Evolutionary conservation across 2,888 invertebrate species (phyloP), one percentile per base, ranked within the genome.

Genomic region (Zaprionus obscuricornis): DNA sequence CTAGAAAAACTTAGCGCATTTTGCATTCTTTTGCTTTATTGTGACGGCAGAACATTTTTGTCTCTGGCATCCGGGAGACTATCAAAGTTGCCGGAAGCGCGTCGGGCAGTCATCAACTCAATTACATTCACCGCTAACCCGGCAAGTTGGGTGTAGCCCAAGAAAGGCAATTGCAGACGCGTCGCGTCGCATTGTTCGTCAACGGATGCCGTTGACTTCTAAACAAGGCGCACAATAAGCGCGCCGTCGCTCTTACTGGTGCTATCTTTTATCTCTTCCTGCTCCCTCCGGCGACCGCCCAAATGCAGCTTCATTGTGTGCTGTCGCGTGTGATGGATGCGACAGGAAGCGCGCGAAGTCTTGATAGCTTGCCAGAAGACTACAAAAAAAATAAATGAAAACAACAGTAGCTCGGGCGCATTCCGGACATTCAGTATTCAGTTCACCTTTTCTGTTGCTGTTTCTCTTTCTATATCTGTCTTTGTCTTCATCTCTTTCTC

Each of bases 61-160:
- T 67, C 67, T 36, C 62, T 47, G 39, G 55, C 71, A 67, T 84
- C 85, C 85, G 77, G n/a, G 74, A 51, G 77, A 74, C 77, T 67
- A 66, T 74, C 71, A 83, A 70, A 70, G 73, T 66, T 71, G 69
- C 66, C 85, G 74, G 79, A 84, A 74, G 65, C 85, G 67, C 63
- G 68, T 59, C 72, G 75, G 74, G 67, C 63, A 74, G 77, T 65
- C 78, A 72, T 77, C 85, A 81, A 79, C 85, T 81, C 81, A 77
- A 84, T 84, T 79, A 84, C 71, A 65, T 76, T 75, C 60, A 54
- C 62, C 49, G 64, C 71, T 60, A 56, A 51, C 43, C 27, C 40
- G 50, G 42, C 65, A 46, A 57, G 58, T 50, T 60, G 54, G 64
- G 64, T 52, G 52, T 45, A 27, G 39, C 60, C 13, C 31, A 4